A percentile compares a stretch with the other conserved stretches of the same genome.
Conservation (phyloP, 2,888 invertebrate genomes). For the Timema cristinae region DNA sequence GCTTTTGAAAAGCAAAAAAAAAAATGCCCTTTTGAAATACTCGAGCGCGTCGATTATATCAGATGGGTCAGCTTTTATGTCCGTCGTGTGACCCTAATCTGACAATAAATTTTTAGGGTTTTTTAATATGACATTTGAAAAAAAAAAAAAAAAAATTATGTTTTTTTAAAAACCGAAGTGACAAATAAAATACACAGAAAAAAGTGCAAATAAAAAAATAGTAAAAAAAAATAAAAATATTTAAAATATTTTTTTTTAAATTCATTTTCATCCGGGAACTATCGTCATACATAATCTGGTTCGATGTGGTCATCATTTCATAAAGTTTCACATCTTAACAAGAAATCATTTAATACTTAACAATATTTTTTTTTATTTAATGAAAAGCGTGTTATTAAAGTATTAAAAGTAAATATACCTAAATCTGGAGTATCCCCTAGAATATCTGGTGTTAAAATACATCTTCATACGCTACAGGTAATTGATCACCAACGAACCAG, state of each 20-base stretch:
- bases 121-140: slow-evolving; percentile 3
- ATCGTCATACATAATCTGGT: not conserved
- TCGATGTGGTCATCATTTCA: not conserved
- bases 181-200: not conserved
- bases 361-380: slow-evolving; percentile 14
- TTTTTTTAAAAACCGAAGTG: not conserved
- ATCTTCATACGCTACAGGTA: slow-evolving; percentile 35
- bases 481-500: slow-evolving; percentile 35
- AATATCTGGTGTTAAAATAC: slow-evolving; percentile 31
- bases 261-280: slow-evolving; percentile 7
- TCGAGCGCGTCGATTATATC: slow-evolving; percentile 7
- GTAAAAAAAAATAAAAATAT: not conserved
- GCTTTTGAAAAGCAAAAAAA: slow-evolving; percentile 1
- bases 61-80: slow-evolving; percentile 10
- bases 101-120: not conserved
- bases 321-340: not conserved
- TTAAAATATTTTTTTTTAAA: not conserved
- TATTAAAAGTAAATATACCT: slow-evolving; percentile 26
- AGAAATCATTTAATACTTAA: slow-evolving; percentile 8
- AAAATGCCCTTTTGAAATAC: not conserved
- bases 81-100: slow-evolving; percentile 6
- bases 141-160: not conserved
- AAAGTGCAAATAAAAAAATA: not conserved
- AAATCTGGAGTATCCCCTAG: slow-evolving; percentile 28
- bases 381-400: slow-evolving; percentile 29